These are phyloP conservation scores for Cecidostiba fungosa DNA, from an alignment of 2,888 invertebrate genomes.

Conservation along the genomic window DNA sequence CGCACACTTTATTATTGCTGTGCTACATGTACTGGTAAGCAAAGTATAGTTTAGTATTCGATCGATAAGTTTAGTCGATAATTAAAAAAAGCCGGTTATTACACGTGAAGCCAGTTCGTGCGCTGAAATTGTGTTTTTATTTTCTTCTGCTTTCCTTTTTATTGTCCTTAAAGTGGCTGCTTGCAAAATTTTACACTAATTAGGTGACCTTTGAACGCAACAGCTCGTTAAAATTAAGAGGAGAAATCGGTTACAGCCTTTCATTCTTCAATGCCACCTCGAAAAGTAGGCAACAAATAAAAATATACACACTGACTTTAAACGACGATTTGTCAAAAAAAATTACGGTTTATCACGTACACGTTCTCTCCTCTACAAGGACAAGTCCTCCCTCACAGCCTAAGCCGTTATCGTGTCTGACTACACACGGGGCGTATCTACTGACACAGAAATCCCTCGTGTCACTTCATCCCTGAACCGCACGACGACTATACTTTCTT, in stretches of 20 bases:
- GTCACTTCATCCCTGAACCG: background rate
- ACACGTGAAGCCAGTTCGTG: background rate
- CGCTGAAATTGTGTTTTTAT: background rate
- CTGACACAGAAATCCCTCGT: background rate
- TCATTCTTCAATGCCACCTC: background rate
- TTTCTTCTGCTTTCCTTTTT: background rate
- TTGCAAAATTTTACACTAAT: background rate
- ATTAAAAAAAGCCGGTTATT: background rate
- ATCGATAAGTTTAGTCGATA: conserved; percentile 43
- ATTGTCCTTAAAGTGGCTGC: background rate
- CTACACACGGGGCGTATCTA: background rate
- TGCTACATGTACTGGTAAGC: background rate
- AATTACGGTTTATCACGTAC: background rate
- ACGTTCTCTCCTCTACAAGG: background rate
- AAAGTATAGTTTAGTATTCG: background rate
- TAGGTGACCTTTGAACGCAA: background rate
- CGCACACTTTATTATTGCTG: background rate
- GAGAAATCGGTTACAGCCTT: background rate
- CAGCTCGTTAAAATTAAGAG: background rate
- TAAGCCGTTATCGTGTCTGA: background rate
- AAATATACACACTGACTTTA: background rate
- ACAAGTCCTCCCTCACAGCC: background rate
- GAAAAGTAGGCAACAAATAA: background rate
- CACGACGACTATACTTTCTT: background rate
- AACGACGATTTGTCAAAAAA: background rate